Conservation (phyloP, 1,140 invertebrate genomes). For the Hyposmocoma kahamanoa region DNA sequence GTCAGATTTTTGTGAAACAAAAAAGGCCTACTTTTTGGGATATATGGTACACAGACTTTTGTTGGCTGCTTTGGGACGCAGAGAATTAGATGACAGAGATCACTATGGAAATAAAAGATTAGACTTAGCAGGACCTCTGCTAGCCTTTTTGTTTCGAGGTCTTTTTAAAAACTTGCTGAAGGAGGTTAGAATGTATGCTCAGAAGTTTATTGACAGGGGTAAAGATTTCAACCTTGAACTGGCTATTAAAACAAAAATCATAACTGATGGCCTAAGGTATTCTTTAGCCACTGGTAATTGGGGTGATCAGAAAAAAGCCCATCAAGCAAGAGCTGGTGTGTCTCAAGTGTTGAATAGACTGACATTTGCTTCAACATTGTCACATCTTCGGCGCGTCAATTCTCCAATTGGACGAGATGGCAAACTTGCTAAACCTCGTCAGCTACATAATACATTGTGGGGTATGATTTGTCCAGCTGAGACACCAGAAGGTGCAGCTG, state of each 20-base stretch:
- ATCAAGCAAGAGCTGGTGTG: constrained; percentile 93
- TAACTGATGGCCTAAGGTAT: constrained; percentile 98
- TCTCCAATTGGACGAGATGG: constrained; percentile 99
- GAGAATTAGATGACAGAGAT: constrained; percentile 99
- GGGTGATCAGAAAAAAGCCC: constrained; percentile 99
- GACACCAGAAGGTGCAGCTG: constrained; percentile 96
- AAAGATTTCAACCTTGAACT: constrained; percentile 98
- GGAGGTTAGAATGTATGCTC: constrained; percentile 97
- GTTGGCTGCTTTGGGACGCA: constrained; percentile 92
- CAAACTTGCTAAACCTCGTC: constrained; percentile 97
- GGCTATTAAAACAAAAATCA: constrained; percentile 97
- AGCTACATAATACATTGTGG: constrained; percentile 98
- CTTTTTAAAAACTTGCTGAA: constrained; percentile 95
- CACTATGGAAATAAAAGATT: constrained; percentile 99
- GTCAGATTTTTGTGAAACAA: constrained; percentile 99
- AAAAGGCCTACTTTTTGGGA: constrained; percentile 98
- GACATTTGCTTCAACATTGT: constrained; percentile 98
- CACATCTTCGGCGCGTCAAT: constrained; percentile 97
- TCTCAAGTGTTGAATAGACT: constrained; percentile 96
- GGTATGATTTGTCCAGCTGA: constrained; percentile 99
- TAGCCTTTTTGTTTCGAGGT: constrained; percentile 96
- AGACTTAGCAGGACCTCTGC: constrained; percentile 95
- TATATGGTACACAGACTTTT: constrained; percentile 99
- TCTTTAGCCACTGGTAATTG: constrained; percentile 99
- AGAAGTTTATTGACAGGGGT: constrained; percentile 98